phyloP scores from a whole-genome alignment of 2,797 vertebrate genomes.

The Sebastolobus altivelis region DNA sequence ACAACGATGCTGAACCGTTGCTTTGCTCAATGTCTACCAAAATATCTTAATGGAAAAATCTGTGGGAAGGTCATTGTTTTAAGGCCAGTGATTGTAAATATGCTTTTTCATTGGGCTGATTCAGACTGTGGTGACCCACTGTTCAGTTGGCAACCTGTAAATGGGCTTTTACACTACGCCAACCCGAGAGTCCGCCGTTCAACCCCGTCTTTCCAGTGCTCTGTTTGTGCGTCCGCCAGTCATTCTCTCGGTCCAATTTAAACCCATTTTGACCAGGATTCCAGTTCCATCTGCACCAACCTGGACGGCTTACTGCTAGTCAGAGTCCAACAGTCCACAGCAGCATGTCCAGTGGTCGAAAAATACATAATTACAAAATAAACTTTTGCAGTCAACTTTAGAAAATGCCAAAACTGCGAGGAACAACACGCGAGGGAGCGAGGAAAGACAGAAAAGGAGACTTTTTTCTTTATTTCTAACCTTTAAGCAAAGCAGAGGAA shows the following conservation, averaged over 20 bases:
- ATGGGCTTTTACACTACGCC: neutral
- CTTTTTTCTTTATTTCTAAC: slow-evolving; percentile 2
- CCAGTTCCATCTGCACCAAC: slow-evolving; percentile 5
- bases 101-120: slow-evolving; percentile 15
- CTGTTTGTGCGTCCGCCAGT: neutral
- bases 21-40: neutral
- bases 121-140: slow-evolving; percentile 1
- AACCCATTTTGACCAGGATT: slow-evolving; percentile 22
- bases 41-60: slow-evolving; percentile 11
- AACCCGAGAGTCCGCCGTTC: neutral
- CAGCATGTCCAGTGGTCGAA: neutral
- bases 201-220: neutral
- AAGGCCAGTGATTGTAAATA: slow-evolving; percentile 15
- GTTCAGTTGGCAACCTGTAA: slow-evolving; percentile 15
- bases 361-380: slow-evolving; percentile 9
- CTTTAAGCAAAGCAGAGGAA: slow-evolving; percentile 1
- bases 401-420: neutral
- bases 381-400: neutral
- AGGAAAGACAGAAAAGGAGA: neutral
- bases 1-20: neutral
- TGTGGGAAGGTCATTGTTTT: slow-evolving; percentile 22
- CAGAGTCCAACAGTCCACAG: slow-evolving; percentile 5
- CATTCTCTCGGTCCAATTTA: slow-evolving; percentile 17
- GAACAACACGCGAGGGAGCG: neutral
- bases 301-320: neutral